Conservation (phyloP, 64 coral and sea anemone genomes). For the Exaiptasia diaphana region DNA sequence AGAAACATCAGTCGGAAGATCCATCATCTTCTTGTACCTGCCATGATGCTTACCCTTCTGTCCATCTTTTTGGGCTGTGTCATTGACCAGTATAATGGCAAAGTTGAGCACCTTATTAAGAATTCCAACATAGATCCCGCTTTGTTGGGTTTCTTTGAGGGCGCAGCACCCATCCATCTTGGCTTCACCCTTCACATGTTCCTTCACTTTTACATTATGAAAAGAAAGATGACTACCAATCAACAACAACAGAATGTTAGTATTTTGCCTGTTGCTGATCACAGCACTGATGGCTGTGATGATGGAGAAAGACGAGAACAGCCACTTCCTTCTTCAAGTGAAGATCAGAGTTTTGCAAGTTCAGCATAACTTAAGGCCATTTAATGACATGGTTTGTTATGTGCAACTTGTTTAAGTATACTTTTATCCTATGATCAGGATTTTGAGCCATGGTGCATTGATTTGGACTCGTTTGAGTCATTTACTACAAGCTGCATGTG, state of each 20-base stretch:
- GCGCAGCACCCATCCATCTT: conserved; percentile 29
- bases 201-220: conserved; percentile 23
- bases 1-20: background rate
- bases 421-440: too few species aligned
- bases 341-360: too few species aligned
- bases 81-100: conserved; percentile 23
- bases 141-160: conserved; percentile 9
- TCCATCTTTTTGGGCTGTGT: background rate
- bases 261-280: too few species aligned
- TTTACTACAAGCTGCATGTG: too few species aligned
- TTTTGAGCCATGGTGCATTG: too few species aligned
- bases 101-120: background rate
- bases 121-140: background rate
- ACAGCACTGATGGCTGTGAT: background rate
- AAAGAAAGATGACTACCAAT: background rate
- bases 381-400: too few species aligned
- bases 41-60: background rate
- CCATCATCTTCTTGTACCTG: conserved; percentile 11
- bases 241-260: too few species aligned
- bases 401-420: too few species aligned
- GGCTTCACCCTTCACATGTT: conserved; percentile 35
- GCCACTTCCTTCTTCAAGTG: background rate
- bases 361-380: too few species aligned
- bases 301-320: background rate
- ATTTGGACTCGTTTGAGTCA: too few species aligned